Evolutionary conservation across 2,113 vertebrate species (phyloP).

Genomic region (Prunella fulvescens): DNA sequence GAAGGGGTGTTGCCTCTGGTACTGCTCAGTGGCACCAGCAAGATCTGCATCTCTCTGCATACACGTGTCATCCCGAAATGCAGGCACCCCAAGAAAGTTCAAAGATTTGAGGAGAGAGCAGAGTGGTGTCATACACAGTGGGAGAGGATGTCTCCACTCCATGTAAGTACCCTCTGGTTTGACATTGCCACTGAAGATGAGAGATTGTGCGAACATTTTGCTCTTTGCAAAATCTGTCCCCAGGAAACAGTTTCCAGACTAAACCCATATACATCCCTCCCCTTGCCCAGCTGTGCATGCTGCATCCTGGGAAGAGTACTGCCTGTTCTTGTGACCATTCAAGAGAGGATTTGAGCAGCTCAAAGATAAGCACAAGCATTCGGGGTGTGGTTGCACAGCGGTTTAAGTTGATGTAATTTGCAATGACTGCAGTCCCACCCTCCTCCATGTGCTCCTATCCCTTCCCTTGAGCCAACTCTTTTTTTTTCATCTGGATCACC

Average conservation of each 20-base stretch:
- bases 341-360: neutral
- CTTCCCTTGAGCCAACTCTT: neutral
- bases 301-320: neutral
- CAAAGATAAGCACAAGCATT: neutral
- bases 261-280: neutral
- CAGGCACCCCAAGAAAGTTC: neutral
- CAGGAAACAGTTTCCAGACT: neutral
- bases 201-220: neutral
- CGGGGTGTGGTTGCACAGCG: neutral
- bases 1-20: neutral
- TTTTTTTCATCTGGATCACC: neutral
- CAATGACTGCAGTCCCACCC: neutral
- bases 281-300: neutral
- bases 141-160: neutral
- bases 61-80: neutral
- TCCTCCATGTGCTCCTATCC: neutral
- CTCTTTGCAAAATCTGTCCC: neutral
- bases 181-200: neutral
- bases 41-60: neutral
- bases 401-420: slow-evolving; percentile 12
- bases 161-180: neutral
- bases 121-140: fast-evolving
- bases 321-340: neutral
- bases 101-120: neutral
- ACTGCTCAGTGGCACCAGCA: neutral